Evolutionary conservation across 1,140 invertebrate species (phyloP), one percentile per base, ranked within the genome.

Genomic region (Ctenoplectra terminalis): DNA sequence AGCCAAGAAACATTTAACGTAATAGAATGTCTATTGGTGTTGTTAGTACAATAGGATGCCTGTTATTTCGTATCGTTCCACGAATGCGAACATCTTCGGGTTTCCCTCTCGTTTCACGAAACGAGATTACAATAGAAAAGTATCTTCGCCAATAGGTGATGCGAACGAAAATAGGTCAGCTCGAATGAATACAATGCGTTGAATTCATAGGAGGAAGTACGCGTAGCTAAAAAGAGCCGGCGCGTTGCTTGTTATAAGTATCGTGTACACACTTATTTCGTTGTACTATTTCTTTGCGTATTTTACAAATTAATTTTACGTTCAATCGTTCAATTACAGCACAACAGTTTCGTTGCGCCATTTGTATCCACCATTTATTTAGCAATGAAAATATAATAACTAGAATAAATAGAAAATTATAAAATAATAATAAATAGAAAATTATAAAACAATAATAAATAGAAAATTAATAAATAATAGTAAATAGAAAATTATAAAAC

Each of bases 121-220:
- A 61, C 29, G 26, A 60, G 37, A 61, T 74, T 61, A 74, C 40
- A 74, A 74, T 74, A 34, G 71, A 74, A 61, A 74, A 74, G 43
- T 74, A 74, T 56, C 46, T 74, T 60, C 34, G 26, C 56, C 71
- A 46, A 60, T 74, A 74, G 71, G 71, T 73, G 56, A 74, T 74
- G 56, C 50, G 69, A 70, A 37, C 0, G 48, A 61, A 74, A 74
- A 61, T 46, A n/a, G 71, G 71, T 61, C 71, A 48, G 11, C 29
- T 23, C 56, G 56, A 60, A 29, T 29, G 71, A 58, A 46, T 23
- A 74, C 71, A 61, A 74, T 74, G 56, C n/a, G 37, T 61, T 26
- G 54, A 61, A 61, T 56, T 60, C 69, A 34, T 31, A 34, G 54
- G 26, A n/a, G 40, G 56, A 74, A 61, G 56, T 43, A 23, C 70